Base-by-base conservation (phyloP, 2,888 invertebrate genomes). In the Tupiocoris notatus region DNA sequence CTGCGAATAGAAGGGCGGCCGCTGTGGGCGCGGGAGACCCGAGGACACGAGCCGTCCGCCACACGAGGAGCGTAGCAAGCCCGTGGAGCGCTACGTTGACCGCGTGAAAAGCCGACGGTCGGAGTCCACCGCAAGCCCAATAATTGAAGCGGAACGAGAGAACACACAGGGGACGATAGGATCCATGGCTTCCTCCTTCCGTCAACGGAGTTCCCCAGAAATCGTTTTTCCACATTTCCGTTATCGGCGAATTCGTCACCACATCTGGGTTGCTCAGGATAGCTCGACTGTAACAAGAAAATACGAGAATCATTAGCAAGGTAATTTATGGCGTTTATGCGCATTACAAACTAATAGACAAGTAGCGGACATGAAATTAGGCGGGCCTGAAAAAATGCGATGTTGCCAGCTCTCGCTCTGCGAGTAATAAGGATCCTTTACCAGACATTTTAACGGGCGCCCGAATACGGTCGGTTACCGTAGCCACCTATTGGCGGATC, bases 161-260 rank as follows among this genome's bases (percentile, higher is more conserved):
- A 80, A 94, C 93, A 84, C 93, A 93, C 81, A 98, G 87, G 68
- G 98, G 98, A 54, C 98, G 88, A 86, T 96, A 98, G 75, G 97
- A 97, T 82, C 98, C 98, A 86, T 98, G 98, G 16, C 96, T 96
- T 70, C 97, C 97, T 79, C 91, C 89, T 86, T 96, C 95, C 81
- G 89, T 89, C 82, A 98, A 87, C 77, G 96, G 94, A 59, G 97
- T 98, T 67, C 98, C 98, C 98, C 98, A 98, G 86, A 97, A 98
- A 87, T 98, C 98, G 86, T 98, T 92, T 84, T 89, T 89, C 83
- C 96, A 90, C 81, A 96, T 88, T 81, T 91, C 89, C 81, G 88
- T 88, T 88, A 95, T 89, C 77, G 95, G 89, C 0, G 80, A 79
- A 12, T 81, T 78, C 57, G 79, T 77, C 67, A 80, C 80, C 82